A percentile compares a stretch with the other conserved stretches of the same genome.
phyloP scores from a whole-genome alignment of 2,888 invertebrate species.

The Ichneumoninae sp. region DNA sequence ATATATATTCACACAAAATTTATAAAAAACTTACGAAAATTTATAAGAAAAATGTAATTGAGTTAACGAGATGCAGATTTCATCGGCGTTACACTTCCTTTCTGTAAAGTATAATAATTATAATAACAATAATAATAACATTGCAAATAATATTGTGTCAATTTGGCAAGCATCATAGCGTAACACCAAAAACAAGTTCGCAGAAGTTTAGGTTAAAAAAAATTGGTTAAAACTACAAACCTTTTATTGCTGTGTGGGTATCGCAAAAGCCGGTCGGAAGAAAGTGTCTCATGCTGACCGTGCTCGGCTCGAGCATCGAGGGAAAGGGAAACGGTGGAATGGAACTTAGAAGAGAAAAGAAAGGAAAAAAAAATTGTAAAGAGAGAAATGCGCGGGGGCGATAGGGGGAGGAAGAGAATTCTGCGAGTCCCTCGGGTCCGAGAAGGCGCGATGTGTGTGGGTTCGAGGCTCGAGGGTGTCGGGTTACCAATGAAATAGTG shows the following conservation, averaged over 20 bases:
- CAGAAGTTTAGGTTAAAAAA: background rate
- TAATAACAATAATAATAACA: no score
- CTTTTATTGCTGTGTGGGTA: background rate
- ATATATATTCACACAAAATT: no score
- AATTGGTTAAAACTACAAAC: background rate
- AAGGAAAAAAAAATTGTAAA: slow-evolving; percentile 34
- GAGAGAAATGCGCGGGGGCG: slow-evolving; percentile 52
- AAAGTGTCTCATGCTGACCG: background rate
- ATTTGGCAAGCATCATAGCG: no score
- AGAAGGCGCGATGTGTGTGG: slow-evolving; percentile 80
- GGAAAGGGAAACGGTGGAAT: slow-evolving; percentile 39
- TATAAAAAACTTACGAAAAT: no score
- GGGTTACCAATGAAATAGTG: slow-evolving; percentile 84
- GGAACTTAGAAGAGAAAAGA: slow-evolving; percentile 30
- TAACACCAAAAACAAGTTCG: no score
- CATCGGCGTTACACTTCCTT: no score
- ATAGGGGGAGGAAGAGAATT: slow-evolving; percentile 52
- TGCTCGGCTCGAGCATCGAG: slow-evolving; percentile 43
- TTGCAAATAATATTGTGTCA: background rate
- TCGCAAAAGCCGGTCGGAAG: background rate
- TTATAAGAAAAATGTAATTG: no score
- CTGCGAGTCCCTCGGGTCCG: slow-evolving; percentile 60
- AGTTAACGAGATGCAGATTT: no score
- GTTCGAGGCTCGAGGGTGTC: slow-evolving; percentile 79
- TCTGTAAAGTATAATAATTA: no score